A percentile compares a stretch with the other conserved stretches of the same genome.
These are phyloP conservation scores for Proterorhinus semilunaris DNA, from an alignment of 2,113 vertebrate species.

Conservation along the genomic window DNA sequence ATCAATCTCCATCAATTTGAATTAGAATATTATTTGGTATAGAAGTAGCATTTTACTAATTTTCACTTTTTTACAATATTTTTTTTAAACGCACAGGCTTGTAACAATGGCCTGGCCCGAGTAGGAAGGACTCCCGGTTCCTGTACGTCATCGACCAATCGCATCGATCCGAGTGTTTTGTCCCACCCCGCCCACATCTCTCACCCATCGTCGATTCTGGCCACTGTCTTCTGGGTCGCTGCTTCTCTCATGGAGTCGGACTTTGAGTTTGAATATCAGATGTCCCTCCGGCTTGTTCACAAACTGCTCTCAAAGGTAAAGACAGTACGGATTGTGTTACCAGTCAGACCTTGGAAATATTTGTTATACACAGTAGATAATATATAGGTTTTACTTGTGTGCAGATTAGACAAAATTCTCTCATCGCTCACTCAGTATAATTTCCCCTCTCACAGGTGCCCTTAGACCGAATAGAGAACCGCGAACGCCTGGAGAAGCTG, in stretches of 20 bases:
- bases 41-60: too few species aligned
- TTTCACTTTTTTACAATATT: background rate
- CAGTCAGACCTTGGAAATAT: too few species aligned
- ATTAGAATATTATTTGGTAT: too few species aligned
- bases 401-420: too few species aligned
- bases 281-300: constrained; percentile 91
- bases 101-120: constrained; percentile 86
- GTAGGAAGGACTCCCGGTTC: constrained; percentile 82
- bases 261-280: constrained; percentile 98
- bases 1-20: too few species aligned
- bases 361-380: too few species aligned
- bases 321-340: background rate
- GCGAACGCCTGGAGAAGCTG: constrained; percentile 94
- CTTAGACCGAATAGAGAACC: constrained; percentile 91
- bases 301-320: constrained; percentile 85
- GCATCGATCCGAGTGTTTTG: constrained; percentile 83
- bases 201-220: constrained; percentile 90
- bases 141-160: constrained; percentile 83
- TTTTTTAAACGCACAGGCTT: constrained; percentile 80
- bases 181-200: constrained; percentile 88
- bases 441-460: constrained; percentile 79
- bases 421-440: background rate
- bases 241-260: constrained; percentile 98
- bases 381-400: too few species aligned
- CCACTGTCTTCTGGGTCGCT: constrained; percentile 96